Evolutionary conservation across 2,888 invertebrate genomes (phyloP).

Genomic region (Eristalis intricaria): DNA sequence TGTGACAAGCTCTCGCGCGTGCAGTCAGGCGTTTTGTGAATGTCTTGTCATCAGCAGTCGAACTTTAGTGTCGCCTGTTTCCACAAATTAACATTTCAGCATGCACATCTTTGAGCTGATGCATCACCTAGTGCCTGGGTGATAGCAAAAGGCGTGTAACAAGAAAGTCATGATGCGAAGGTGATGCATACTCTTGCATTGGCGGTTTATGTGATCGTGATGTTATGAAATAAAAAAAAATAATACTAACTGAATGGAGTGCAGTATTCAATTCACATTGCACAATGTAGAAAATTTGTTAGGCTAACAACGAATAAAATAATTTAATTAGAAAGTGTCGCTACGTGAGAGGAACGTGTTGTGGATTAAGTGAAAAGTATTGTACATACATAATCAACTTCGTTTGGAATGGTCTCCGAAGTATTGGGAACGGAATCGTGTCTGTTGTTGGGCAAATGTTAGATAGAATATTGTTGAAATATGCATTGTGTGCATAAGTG

Average conservation of each 20-base stretch:
- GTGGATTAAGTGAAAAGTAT: too few species aligned
- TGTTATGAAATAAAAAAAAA: background rate
- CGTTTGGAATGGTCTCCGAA: too few species aligned
- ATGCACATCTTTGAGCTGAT: background rate
- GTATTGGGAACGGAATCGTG: too few species aligned
- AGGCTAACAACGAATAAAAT: too few species aligned
- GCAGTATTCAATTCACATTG: too few species aligned
- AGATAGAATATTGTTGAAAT: too few species aligned
- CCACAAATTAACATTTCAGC: conserved; percentile 14
- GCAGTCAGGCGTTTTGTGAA: background rate
- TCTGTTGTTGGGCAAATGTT: too few species aligned
- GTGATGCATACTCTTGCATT: background rate
- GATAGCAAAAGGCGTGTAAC: conserved; percentile 13
- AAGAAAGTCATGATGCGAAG: conserved; percentile 14
- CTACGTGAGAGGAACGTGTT: too few species aligned
- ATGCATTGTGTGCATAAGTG: too few species aligned
- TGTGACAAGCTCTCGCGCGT: conserved; percentile 2
- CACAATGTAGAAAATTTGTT: too few species aligned
- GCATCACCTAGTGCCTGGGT: background rate
- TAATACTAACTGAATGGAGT: background rate
- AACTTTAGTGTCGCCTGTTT: background rate
- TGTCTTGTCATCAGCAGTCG: conserved; percentile 11
- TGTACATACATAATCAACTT: too few species aligned
- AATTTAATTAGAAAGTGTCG: too few species aligned
- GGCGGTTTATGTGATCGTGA: conserved; percentile 8